A percentile compares a stretch with the other conserved stretches of the same genome.
phyloP scores from a whole-genome alignment of 2,888 invertebrate genomes.

The Steinernema hermaphroditum region DNA sequence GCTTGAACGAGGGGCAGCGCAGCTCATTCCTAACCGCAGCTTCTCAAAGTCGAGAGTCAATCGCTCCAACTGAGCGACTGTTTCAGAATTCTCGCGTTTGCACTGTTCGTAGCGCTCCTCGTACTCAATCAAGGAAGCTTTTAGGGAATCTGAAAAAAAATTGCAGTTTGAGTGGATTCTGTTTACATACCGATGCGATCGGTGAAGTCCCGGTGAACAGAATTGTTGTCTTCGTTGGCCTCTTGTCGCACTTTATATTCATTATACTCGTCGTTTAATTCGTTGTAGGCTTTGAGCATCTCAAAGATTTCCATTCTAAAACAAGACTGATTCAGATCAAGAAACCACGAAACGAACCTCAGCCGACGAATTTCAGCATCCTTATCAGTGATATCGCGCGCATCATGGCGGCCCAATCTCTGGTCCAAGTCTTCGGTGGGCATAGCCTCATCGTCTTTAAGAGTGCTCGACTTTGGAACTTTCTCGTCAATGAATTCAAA shows the following conservation, averaged over 20 bases:
- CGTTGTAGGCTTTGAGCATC: conserved; percentile 53
- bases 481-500: background rate
- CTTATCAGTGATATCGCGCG: background rate
- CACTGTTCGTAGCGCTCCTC: conserved; percentile 60
- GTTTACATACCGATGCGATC: conserved; percentile 25
- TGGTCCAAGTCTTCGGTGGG: background rate
- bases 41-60: conserved; percentile 49
- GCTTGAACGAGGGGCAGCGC: background rate
- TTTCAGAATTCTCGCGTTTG: conserved; percentile 53
- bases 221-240: conserved; percentile 35
- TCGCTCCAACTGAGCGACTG: conserved; percentile 48
- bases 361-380: background rate
- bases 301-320: conserved; percentile 36
- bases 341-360: background rate
- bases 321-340: background rate
- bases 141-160: conserved; percentile 46
- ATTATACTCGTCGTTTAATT: conserved; percentile 56
- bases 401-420: conserved; percentile 7
- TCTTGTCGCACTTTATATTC: conserved; percentile 41
- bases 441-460: background rate
- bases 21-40: conserved; percentile 43
- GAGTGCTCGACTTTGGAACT: background rate
- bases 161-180: background rate
- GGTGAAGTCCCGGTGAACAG: conserved; percentile 20
- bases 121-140: conserved; percentile 58